Base-by-base conservation (phyloP, 2,888 invertebrate species). In the Sceliomorpha sp. region DNA sequence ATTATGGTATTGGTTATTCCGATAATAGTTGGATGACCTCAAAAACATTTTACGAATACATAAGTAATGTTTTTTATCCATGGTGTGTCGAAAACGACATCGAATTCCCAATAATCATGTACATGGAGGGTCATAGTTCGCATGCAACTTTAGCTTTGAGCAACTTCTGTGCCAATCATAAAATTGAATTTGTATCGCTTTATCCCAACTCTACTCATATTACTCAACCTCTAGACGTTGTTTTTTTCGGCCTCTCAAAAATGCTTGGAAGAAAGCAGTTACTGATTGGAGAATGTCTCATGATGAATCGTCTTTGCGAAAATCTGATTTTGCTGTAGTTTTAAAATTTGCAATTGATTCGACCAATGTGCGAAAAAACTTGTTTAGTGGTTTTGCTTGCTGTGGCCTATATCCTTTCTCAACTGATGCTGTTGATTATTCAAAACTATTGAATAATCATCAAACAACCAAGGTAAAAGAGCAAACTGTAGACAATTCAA, bases 51-150 rank as follows among this genome's bases (percentile, higher is more conserved):
- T 64, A 56, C 20, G 53, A 68, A 37, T 73, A 68, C 13, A 51
- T 73, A 4, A 36, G 24, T 2, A 64, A 73, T 20, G 31, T 67
- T 32, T 73, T 70, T 40, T 40, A 63, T 14, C 56, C 63, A 6
- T 70, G 72, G 63, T 42, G 62, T 20, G 32, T 67, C 6, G 24
- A 40, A 12, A 63, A 71, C 8, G 31, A 67, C 9, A 69, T 71
- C 26, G 45, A 17, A 24, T 47, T 67, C n/a, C 74, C 76, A n/a
- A 55, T 74, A 2, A 53, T 74, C n/a, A 12, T 76, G 12, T 74
- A 66, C 44, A 34, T 74, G 7, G 72, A 76, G 50, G 76, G 74
- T 3, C 73, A 73, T 50, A 67, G 63, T 37, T 75, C 76, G n/a
- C 74, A 79, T 37, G 24, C 74, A 6, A 72, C 62, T 13, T 14